Evolutionary conservation across 2,113 vertebrate genomes (phyloP).

Genomic region (Drymodes brunneopygia): DNA sequence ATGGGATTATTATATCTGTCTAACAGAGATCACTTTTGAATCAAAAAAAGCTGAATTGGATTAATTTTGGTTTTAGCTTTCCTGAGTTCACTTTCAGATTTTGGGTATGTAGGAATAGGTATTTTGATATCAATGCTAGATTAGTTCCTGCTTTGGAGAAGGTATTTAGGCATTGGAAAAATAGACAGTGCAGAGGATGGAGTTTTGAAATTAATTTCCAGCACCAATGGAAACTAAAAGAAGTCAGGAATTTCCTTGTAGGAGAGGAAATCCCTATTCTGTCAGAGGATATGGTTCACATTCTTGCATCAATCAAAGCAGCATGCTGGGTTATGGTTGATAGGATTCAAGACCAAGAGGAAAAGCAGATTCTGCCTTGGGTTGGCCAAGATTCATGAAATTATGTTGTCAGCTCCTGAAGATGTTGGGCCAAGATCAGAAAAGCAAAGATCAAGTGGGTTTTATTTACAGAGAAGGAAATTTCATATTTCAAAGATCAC

Average conservation of each 20-base stretch:
- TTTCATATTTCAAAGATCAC: background rate
- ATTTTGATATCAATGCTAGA: background rate
- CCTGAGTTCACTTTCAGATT: background rate
- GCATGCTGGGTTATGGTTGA: fast-evolving
- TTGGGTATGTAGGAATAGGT: background rate
- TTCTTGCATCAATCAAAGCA: background rate
- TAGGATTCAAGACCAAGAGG: background rate
- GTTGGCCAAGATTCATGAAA: background rate
- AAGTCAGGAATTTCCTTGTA: background rate
- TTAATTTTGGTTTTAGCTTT: background rate
- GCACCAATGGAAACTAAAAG: background rate
- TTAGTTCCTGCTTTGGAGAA: background rate
- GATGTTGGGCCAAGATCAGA: background rate
- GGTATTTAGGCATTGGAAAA: background rate
- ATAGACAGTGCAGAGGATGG: background rate
- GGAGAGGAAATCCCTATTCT: background rate
- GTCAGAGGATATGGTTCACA: background rate
- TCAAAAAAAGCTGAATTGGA: background rate
- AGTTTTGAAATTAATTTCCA: background rate
- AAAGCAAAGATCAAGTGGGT: background rate
- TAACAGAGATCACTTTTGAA: background rate
- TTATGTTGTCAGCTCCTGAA: background rate
- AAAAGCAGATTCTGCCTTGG: background rate
- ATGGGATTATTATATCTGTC: background rate
- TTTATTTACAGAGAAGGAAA: background rate